phyloP scores from a whole-genome alignment of 2,113 vertebrate genomes.

The Plotosus lineatus region DNA sequence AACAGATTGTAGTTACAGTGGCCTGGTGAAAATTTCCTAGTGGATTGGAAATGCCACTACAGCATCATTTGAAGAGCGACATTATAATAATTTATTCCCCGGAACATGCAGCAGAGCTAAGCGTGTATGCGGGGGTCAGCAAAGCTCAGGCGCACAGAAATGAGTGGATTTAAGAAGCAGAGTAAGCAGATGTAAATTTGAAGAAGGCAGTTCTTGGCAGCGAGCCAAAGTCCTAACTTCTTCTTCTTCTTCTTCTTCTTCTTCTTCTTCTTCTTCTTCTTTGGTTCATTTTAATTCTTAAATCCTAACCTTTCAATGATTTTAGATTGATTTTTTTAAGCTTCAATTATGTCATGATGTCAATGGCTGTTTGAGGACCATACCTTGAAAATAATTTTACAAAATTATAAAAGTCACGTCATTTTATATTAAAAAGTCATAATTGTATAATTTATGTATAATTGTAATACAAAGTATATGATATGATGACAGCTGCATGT shows the following conservation, averaged over 20 bases:
- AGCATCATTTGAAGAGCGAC: slow-evolving; percentile 29
- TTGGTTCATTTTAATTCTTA: neutral
- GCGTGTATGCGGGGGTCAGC: slow-evolving; percentile 66
- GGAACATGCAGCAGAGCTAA: slow-evolving; percentile 27
- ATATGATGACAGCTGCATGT: no score
- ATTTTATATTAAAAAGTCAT: no score
- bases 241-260: neutral
- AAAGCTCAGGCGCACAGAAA: slow-evolving; percentile 58
- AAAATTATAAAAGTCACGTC: no score
- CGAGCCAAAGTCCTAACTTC: neutral
- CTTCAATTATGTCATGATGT: no score
- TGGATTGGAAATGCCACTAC: slow-evolving; percentile 26
- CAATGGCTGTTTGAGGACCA: no score
- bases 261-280: neutral
- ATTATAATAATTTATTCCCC: slow-evolving; percentile 37
- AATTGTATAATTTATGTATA: no score
- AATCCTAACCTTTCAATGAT: neutral
- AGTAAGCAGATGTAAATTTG: slow-evolving; percentile 78
- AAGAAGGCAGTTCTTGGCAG: slow-evolving; percentile 59
- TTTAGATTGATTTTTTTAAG: no score
- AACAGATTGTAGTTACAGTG: slow-evolving; percentile 47
- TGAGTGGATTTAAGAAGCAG: slow-evolving; percentile 66
- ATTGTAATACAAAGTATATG: no score
- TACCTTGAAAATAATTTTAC: no score
- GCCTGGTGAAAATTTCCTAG: neutral